Base-by-base conservation (phyloP, 2,888 invertebrate species). In the Nebria brevicollis region DNA sequence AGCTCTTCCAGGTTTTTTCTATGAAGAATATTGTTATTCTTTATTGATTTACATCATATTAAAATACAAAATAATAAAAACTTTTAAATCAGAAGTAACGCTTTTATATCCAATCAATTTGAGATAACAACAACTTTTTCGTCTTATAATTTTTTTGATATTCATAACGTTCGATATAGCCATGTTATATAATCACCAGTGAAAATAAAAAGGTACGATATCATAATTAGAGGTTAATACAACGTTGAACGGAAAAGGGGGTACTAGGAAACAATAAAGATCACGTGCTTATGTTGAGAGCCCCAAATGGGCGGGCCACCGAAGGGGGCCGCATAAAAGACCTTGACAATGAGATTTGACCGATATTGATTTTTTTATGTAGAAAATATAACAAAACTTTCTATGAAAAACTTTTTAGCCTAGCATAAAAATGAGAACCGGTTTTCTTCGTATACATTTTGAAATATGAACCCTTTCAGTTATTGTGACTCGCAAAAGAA, bases 261-360 rank as follows among this genome's bases (percentile, higher is more conserved):
- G 70, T 15, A 70, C 26, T 11, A 20, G 70, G 70, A 26, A 70
- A 70, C 70, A 70, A 70, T 70, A 70, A 70, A 70, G 70, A 25
- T 70, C 34, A 70, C 25, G 70, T 15, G 25, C 20, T 25, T 8
- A 66, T 13, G 66, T 25, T 8, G 65, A n/a, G 66, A 15, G 25
- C 66, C n/a, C 11, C 25, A 13, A 34, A 25, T 54, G 4, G 70
- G 70, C 7, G 70, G 10, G 25, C 70, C 11, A 70, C 7, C 1
- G 54, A 54, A 54, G 13, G 54, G 54, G 7, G 54, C 8, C 25
- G 66, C 25, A 70, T 26, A 70, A 70, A 70, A 15, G 25, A 70
- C 70, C 70, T 70, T 70, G 70, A 70, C 70, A 70, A 70, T 70
- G 70, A 26, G 70, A 70, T 70, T 70, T 70, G 25, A 70, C 70